Evolutionary conservation across 92 coral and sea anemone species (phyloP), one percentile per base, ranked within the genome.

Genomic region (Epizoanthus stellaris): DNA sequence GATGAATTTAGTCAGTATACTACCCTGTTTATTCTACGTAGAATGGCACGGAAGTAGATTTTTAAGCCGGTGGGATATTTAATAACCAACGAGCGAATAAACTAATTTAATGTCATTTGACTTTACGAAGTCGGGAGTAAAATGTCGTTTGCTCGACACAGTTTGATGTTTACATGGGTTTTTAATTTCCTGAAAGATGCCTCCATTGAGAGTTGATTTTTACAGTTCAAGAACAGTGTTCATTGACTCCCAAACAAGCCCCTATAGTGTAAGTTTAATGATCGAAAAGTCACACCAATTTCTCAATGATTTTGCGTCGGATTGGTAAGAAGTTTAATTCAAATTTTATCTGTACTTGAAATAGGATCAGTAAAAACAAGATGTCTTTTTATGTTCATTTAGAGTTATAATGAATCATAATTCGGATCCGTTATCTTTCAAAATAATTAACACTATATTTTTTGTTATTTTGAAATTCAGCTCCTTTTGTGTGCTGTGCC

Each of bases 61-160:
- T 79, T 79, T 79, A 19, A 62, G 72, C 61, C 83, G 73, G 71
- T 54, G 71, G 83, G 83, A 70, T 45, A 79, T 79, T 79, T 79
- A 79, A 79, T 79, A 79, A 79, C 83, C 65, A 25, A 79, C 40
- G 60, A 63, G 45, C 83, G 71, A 79, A 79, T 79, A 79, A 63
- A 79, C 83, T 79, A 79, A 79, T 79, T 79, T 79, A 63, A 79
- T 61, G 83, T 79, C 83, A 79, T 79, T 79, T 79, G 71, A 63
- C 83, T 79, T 79, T 10, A 70, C 65, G 83, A 79, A 49, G 64
- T 79, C 49, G 60, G 12, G 71, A 63, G 83, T 63, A 79, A 79
- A 63, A 79, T 45, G 83, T 79, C 83, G 40, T 12, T 62, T 56
- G 59, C 71, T 79, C 58, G 57, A 42, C 72, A 63, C 83, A 43